Evolutionary conservation across 2,113 vertebrate genomes (phyloP), one percentile per base, ranked within the genome.

Genomic region (Clupea harengus): DNA sequence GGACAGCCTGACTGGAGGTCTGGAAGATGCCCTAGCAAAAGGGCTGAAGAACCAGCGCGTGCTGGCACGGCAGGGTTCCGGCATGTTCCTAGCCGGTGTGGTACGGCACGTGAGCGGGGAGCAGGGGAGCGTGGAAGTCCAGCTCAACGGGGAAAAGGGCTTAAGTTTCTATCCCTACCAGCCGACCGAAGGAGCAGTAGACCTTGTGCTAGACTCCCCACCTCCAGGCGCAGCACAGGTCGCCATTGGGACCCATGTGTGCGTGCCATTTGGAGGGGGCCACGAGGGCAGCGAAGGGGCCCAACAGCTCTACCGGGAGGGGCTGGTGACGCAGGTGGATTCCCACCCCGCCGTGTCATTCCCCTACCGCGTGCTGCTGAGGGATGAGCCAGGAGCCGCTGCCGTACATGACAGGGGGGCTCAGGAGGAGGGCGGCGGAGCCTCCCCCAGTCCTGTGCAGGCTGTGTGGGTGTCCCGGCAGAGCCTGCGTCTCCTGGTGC

Each of bases 41-140:
- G 95, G 95, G 46, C 86, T 97, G 44, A 95, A 96, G 88, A 96
- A 96, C 82, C 96, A 98, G 89, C 95, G 96, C 10, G 93, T 97
- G 45, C 92, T 98, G 6, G 97, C 96, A 0, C 94, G 96, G 45
- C 93, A 90, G 93, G 92, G 91, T 93, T 0, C 93, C 3, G 86
- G 60, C 2, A 92, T 96, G 82, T 97, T 97, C 85, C 89, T 96
- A 60, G 94, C 96, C 0, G 96, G 96, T 0, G 93, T 97, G 6
- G 96, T 97, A n/a, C 96, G 96, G 80, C 95, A 96, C 87, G 95
- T 97, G 86, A 96, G 95, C 6, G 94, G 95, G 0, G 94, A 96
- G 90, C 95, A 93, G 52, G 96, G 96, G 85, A 94, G 87, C 89
- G 90, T 97, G 46, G 96, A 95, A 3, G 96, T 97, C 22, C 97